These are phyloP conservation scores for Drosophila meridiana DNA, from an alignment of 2,888 invertebrate genomes.

Conservation along the genomic window DNA sequence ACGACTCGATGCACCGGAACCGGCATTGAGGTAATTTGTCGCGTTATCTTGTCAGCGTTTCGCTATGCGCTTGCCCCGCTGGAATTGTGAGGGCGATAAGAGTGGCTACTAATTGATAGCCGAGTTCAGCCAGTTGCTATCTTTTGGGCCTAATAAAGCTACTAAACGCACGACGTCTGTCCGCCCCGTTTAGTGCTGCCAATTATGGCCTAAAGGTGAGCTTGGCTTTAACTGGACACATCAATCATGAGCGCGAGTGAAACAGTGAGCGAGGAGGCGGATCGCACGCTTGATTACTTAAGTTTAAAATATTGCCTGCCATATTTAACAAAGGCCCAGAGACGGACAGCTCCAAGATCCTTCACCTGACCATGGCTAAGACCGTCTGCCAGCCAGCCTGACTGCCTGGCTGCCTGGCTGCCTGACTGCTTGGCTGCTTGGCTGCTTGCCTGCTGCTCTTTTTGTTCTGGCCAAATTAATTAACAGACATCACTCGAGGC, in stretches of 20 bases:
- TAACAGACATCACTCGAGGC: constrained; percentile 65
- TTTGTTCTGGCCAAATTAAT: constrained; percentile 67
- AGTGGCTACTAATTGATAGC: constrained; percentile 36
- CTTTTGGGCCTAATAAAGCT: constrained; percentile 64
- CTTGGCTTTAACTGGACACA: constrained; percentile 37
- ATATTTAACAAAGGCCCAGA: constrained; percentile 62
- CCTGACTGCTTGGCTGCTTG: constrained; percentile 4
- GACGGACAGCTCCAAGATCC: constrained; percentile 56
- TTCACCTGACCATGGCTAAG: constrained; percentile 37
- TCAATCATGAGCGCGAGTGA: constrained; percentile 55
- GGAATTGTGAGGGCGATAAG: constrained; percentile 43
- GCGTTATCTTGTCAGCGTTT: constrained; percentile 79
- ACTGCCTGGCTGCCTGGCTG: constrained; percentile 10
- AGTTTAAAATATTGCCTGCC: constrained; percentile 78
- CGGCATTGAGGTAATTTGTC: constrained; percentile 67
- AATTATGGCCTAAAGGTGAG: constrained; percentile 52
- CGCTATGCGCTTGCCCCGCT: constrained; percentile 53
- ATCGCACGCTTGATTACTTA: constrained; percentile 74
- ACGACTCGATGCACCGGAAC: constrained; percentile 56
- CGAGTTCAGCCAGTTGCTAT: not conserved
- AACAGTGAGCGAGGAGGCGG: constrained; percentile 27
- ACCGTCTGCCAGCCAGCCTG: constrained; percentile 14
- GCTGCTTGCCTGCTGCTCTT: constrained; percentile 17
- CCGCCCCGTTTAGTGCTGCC: constrained; percentile 82
- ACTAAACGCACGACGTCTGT: constrained; percentile 68